phyloP scores from a whole-genome alignment of 2,888 invertebrate genomes.

The Brassicogethes aeneus region DNA sequence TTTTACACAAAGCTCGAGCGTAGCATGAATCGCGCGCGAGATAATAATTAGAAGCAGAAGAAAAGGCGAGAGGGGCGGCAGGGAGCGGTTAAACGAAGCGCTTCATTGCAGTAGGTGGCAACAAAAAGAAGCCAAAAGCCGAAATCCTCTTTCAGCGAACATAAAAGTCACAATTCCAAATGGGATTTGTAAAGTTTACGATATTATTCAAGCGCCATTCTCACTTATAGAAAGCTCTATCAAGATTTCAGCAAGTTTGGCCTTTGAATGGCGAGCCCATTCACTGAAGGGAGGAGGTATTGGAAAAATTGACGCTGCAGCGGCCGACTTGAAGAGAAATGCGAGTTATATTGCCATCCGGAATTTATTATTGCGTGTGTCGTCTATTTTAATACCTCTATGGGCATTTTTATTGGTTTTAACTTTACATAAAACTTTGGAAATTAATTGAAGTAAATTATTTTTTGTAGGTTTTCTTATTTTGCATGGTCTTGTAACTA shows the following conservation, averaged over 20 bases:
- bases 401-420: too few relatives aligned
- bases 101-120: slow-evolving; percentile 11
- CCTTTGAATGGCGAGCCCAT: slow-evolving; percentile 34
- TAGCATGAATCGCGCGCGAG: slow-evolving; percentile 9
- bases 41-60: slow-evolving; percentile 17
- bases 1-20: too few relatives aligned
- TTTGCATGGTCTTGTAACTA: too few relatives aligned
- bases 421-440: too few relatives aligned
- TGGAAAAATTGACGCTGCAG: slow-evolving; percentile 36
- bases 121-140: slow-evolving; percentile 40
- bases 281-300: slow-evolving; percentile 34
- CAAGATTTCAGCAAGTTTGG: slow-evolving; percentile 37
- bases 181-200: slow-evolving; percentile 45
- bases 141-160: slow-evolving; percentile 42
- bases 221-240: slow-evolving; percentile 40
- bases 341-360: slow-evolving; percentile 24
- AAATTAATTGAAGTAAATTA: too few relatives aligned
- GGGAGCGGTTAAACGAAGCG: not conserved
- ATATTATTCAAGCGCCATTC: slow-evolving; percentile 43
- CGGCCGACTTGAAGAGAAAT: slow-evolving; percentile 25
- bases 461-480: too few relatives aligned
- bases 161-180: slow-evolving; percentile 45
- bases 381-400: slow-evolving; percentile 20
- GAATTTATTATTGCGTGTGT: slow-evolving; percentile 30
- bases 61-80: slow-evolving; percentile 13